phyloP scores from a whole-genome alignment of 2,797 vertebrate genomes.

The Pristis pectinata region DNA sequence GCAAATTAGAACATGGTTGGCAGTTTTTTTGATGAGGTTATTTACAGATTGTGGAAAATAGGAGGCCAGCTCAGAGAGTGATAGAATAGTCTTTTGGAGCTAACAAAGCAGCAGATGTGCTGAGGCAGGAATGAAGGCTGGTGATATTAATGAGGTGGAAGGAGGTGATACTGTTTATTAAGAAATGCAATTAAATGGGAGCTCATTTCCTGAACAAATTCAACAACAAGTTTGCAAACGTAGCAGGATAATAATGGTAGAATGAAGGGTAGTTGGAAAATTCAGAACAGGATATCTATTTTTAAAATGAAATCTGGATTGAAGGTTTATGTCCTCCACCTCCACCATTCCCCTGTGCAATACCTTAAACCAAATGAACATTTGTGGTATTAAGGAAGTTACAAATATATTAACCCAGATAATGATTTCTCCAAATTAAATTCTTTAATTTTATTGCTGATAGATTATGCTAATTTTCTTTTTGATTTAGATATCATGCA shows the following conservation, averaged over 20 bases:
- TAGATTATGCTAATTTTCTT: background rate
- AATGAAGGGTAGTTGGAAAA: background rate
- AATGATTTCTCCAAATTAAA: background rate
- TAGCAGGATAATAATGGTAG: background rate
- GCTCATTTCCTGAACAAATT: background rate
- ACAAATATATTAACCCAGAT: background rate
- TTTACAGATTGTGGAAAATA: background rate
- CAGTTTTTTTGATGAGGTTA: background rate
- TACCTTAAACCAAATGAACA: background rate
- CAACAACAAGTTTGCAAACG: background rate
- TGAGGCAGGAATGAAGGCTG: background rate
- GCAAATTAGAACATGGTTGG: background rate
- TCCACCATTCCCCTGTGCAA: no score
- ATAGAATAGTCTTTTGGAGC: background rate
- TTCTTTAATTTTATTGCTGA: background rate
- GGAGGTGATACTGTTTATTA: background rate
- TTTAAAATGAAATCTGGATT: background rate
- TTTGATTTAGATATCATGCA: constrained; percentile 50
- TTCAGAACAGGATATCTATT: background rate
- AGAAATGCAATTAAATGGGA: background rate
- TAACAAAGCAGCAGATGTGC: background rate
- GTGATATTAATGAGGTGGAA: background rate
- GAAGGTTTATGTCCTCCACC: no score
- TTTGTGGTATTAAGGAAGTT: background rate
- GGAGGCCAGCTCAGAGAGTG: background rate